These are phyloP conservation scores for Rhamphomyia laevipes DNA, from an alignment of 2,888 invertebrate genomes.

Conservation along the genomic window DNA sequence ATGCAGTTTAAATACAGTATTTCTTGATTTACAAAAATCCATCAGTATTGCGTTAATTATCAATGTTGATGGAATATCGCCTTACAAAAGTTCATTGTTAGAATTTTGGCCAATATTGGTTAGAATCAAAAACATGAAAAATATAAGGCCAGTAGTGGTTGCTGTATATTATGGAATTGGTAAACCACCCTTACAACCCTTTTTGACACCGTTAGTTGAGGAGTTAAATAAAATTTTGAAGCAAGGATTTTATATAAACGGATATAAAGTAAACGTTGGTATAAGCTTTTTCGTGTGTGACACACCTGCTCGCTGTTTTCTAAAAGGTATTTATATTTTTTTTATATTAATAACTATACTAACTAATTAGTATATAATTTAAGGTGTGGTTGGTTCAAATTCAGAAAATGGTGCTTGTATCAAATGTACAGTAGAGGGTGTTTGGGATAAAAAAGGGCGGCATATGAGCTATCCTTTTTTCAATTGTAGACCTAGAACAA, in stretches of 20 bases:
- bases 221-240: not conserved
- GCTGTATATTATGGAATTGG: not conserved
- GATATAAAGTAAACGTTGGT: not conserved
- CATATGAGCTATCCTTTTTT: slow-evolving; percentile 15
- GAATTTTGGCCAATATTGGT: slow-evolving; percentile 2
- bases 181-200: not conserved
- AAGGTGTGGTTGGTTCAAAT: slow-evolving; percentile 14
- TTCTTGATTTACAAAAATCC: not conserved
- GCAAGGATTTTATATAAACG: not conserved
- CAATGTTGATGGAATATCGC: slow-evolving; percentile 1
- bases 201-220: not conserved
- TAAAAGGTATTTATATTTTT: not conserved
- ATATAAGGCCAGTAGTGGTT: not conserved
- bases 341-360: not conserved
- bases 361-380: not conserved
- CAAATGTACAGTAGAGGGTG: slow-evolving; percentile 8
- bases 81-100: not conserved
- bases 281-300: slow-evolving; percentile 4
- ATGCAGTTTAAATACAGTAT: not conserved
- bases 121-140: not conserved
- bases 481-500: slow-evolving; percentile 2
- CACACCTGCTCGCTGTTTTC: slow-evolving; percentile 3
- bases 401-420: slow-evolving; percentile 14
- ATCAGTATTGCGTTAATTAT: not conserved
- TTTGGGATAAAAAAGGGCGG: slow-evolving; percentile 13